These are phyloP conservation scores for Nestor notabilis DNA, from an alignment of 2,113 vertebrate species.

Conservation along the genomic window DNA sequence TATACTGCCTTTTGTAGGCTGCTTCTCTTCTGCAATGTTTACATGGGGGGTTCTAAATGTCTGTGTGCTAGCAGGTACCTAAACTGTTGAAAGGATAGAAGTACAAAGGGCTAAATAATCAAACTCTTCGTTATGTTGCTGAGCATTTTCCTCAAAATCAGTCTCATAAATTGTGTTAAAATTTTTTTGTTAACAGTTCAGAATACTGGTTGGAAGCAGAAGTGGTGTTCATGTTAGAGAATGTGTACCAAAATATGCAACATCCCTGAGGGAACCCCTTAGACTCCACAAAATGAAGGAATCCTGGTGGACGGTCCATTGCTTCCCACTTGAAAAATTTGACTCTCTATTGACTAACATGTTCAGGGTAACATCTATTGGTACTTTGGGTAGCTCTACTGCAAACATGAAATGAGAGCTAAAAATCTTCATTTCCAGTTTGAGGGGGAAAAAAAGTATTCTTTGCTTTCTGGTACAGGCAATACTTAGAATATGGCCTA, in stretches of 20 bases:
- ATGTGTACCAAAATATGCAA: background rate
- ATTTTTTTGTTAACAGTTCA: background rate
- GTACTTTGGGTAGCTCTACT: background rate
- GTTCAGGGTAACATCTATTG: background rate
- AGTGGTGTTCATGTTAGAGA: background rate
- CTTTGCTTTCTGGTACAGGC: background rate
- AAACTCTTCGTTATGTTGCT: background rate
- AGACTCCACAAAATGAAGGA: background rate
- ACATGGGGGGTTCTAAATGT: background rate
- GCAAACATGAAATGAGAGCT: background rate
- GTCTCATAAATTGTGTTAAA: background rate
- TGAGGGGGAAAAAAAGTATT: background rate
- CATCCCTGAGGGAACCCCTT: background rate
- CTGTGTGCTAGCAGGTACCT: background rate
- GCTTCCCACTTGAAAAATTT: background rate
- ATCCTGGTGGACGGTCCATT: background rate
- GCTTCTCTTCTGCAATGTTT: background rate
- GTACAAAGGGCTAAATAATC: background rate
- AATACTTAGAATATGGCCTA: background rate
- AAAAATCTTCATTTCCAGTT: background rate
- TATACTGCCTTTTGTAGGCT: background rate
- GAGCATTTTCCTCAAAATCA: background rate
- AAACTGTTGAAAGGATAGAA: background rate
- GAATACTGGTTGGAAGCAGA: background rate
- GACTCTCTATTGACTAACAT: background rate